Percentiles rank a stretch among this genome's conserved stretches.
phyloP scores from a whole-genome alignment of 2,797 vertebrate genomes.

The Astyanax mexicanus region DNA sequence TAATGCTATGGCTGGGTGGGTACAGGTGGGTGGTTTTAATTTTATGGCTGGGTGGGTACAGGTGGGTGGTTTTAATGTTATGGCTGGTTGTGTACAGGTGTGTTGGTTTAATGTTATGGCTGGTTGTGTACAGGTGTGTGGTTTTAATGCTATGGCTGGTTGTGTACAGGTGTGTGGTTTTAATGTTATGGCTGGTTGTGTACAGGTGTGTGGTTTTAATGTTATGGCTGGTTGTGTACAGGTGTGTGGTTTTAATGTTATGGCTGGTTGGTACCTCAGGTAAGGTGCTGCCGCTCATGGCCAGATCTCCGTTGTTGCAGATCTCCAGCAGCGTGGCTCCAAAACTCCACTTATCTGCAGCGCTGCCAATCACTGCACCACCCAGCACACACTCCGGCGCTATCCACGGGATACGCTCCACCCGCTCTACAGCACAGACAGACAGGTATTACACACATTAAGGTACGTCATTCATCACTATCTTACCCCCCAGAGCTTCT shows the following conservation, averaged over 20 bases:
- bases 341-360: constrained; percentile 93
- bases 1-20: no score
- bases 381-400: constrained; percentile 88
- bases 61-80: no score
- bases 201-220: no score
- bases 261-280: constrained; percentile 89
- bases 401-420: constrained; percentile 94
- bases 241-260: background rate
- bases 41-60: no score
- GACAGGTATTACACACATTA: no score
- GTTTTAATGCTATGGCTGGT: no score
- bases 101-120: background rate
- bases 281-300: constrained; percentile 79
- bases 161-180: no score
- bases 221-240: background rate
- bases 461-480: no score
- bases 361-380: constrained; percentile 63
- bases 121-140: no score
- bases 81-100: background rate
- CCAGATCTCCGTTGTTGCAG: constrained; percentile 90
- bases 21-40: background rate
- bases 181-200: no score
- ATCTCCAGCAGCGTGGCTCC: constrained; percentile 92
- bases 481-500: no score
- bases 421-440: constrained; percentile 77